These are phyloP conservation scores for Heliconius cydno DNA, from an alignment of 2,888 invertebrate genomes.

Conservation along the genomic window DNA sequence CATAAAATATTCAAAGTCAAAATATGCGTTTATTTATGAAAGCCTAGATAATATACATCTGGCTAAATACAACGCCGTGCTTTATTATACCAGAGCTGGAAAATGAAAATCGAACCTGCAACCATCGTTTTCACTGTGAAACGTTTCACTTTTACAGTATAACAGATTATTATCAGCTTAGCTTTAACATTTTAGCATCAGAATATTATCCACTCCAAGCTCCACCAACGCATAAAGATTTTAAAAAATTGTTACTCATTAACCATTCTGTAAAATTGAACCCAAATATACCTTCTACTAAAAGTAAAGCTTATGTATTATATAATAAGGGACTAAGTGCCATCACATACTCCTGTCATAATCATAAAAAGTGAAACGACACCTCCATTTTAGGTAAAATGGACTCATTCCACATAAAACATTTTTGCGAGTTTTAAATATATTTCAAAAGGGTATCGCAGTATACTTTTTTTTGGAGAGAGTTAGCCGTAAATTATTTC, in stretches of 20 bases:
- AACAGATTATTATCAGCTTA: neutral
- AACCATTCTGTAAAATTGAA: slow-evolving; percentile 3
- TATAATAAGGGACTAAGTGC: slow-evolving; percentile 17
- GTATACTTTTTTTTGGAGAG: neutral
- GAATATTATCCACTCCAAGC: neutral
- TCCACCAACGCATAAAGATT: neutral
- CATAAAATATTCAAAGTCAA: too few relatives aligned
- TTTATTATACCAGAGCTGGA: too few relatives aligned
- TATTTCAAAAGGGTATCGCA: neutral
- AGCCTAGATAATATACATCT: too few relatives aligned
- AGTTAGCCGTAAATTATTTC: neutral
- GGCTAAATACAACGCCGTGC: too few relatives aligned
- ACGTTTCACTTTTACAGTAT: too few relatives aligned
- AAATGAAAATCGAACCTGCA: too few relatives aligned
- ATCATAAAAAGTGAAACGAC: slow-evolving; percentile 25
- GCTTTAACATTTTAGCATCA: neutral
- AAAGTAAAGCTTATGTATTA: slow-evolving; percentile 19
- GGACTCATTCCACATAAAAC: neutral
- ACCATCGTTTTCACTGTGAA: too few relatives aligned
- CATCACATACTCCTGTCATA: slow-evolving; percentile 16
- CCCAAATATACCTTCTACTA: neutral
- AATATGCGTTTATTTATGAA: too few relatives aligned
- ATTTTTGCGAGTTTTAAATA: slow-evolving; percentile 12
- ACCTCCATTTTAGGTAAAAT: slow-evolving; percentile 21
- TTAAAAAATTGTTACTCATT: neutral